A percentile compares a stretch with the other conserved stretches of the same genome.
Conservation (phyloP, 1,140 invertebrate genomes). For the Formica exsecta region DNA sequence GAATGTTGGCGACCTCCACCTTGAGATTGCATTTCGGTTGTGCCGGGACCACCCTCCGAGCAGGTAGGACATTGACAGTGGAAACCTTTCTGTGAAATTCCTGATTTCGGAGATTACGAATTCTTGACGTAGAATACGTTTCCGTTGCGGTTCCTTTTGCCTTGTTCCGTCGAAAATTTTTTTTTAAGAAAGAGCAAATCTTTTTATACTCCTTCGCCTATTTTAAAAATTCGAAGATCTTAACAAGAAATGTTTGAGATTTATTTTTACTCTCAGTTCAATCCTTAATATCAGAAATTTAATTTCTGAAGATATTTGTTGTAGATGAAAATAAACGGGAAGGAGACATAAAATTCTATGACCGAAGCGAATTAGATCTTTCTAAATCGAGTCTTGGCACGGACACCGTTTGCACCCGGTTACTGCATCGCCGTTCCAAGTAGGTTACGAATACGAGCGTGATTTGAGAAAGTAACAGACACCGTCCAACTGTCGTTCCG, state of each 20-base stretch:
- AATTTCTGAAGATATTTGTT: not conserved
- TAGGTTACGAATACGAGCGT: constrained; percentile 73
- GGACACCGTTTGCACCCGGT: constrained; percentile 59
- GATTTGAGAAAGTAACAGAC: constrained; percentile 73
- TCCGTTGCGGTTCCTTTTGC: not conserved
- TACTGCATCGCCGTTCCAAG: constrained; percentile 66
- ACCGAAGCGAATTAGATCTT: constrained; percentile 55
- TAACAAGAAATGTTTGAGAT: not conserved
- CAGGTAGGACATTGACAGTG: not conserved
- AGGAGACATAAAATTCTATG: not conserved
- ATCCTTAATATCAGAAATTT: not conserved
- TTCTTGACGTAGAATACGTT: not conserved
- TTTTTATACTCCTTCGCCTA: not conserved
- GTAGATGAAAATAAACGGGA: not conserved
- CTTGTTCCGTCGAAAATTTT: not conserved
- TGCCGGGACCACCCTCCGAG: not conserved
- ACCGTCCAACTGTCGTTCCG: constrained; percentile 59
- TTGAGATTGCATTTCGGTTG: constrained; percentile 67
- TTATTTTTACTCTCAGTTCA: not conserved
- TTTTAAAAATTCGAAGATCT: not conserved
- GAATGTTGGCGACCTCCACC: constrained; percentile 65
- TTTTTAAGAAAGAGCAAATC: not conserved
- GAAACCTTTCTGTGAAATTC: not conserved
- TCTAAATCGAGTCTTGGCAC: constrained; percentile 74
- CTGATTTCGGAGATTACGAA: not conserved